Evolutionary conservation across 2,888 invertebrate species (phyloP), one percentile per base, ranked within the genome.

Genomic region (Diplolepis rosae): DNA sequence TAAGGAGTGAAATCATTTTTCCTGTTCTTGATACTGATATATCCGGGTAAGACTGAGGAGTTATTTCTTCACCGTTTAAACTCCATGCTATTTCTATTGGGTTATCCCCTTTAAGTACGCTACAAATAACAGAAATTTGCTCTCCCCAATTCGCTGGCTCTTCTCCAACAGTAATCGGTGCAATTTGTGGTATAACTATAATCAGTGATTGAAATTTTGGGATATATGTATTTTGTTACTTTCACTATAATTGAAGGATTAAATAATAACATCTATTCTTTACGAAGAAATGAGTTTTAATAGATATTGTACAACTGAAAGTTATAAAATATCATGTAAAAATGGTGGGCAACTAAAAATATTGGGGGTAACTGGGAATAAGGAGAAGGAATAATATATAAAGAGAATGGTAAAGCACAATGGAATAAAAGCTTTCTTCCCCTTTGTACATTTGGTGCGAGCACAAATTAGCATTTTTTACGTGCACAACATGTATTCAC

Each of bases 91-190:
- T 87, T 68, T 92, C 91, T 66, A 96, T 91, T 1, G 96, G 96
- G 74, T 93, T 87, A 87, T 96, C 96, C 27, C 96, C 95, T 88
- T 94, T 93, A 77, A 91, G 91, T 39, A 94, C 93, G 22, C 93
- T 92, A 86, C 95, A 95, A 69, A 92, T 92, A 2, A 94, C 91
- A 75, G 94, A 94, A 71, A 94, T 93, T 71, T 93, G 92, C 75
- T 95, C 95, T 35, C 95, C 95, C 78, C 94, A 93, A 84, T 95
- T 94, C 52, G 94, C 93, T 74, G 94, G 92, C 79, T 94, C 94
- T 66, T 94, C 94, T 76, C 94, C 93, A 82, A 95, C 93, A 82
- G 91, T 91, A 86, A 95, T 94, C 48, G 93, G 93, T 82, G 92
- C 91, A 80, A 95, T 93, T 91, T 93, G 93, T 72, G 94, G 94